These are phyloP conservation scores for Rhinogobio ventralis DNA, from an alignment of 2,797 vertebrate species.

Conservation along the genomic window DNA sequence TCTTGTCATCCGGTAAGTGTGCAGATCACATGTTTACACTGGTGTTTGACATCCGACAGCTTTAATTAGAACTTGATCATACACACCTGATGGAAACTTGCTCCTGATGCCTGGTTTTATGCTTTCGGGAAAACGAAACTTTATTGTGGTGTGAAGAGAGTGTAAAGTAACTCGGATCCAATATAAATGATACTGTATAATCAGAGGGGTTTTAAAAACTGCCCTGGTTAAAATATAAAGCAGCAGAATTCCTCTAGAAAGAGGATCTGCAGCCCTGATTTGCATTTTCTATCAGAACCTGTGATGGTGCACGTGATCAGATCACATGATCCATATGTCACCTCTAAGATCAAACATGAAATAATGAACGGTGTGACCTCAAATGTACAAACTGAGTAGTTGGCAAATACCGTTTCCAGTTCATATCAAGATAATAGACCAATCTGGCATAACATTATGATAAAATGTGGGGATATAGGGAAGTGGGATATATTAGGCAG, in stretches of 20 bases:
- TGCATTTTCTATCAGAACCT: slow-evolving; percentile 6
- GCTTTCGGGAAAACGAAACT: not conserved
- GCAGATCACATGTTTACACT: not conserved
- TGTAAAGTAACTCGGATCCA: not conserved
- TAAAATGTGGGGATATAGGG: too few relatives aligned
- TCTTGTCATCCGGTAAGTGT: slow-evolving; percentile 3
- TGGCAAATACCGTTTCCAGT: not conserved
- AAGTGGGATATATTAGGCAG: too few relatives aligned
- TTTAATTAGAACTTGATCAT: not conserved
- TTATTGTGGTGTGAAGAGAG: not conserved
- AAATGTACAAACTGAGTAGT: not conserved
- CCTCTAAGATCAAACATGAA: not conserved
- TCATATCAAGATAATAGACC: not conserved
- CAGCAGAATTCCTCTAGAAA: not conserved
- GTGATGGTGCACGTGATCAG: slow-evolving; percentile 26
- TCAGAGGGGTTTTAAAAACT: not conserved
- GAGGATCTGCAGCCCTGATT: not conserved
- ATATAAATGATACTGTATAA: not conserved
- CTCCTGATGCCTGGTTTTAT: not conserved
- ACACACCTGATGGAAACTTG: not conserved
- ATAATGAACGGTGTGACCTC: not conserved
- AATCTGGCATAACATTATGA: too few relatives aligned
- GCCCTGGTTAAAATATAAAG: not conserved
- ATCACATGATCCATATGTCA: slow-evolving; percentile 5
- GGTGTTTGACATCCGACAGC: not conserved